These are phyloP conservation scores for Chaetodon trifascialis DNA, from an alignment of 2,113 vertebrate genomes.

Conservation along the genomic window DNA sequence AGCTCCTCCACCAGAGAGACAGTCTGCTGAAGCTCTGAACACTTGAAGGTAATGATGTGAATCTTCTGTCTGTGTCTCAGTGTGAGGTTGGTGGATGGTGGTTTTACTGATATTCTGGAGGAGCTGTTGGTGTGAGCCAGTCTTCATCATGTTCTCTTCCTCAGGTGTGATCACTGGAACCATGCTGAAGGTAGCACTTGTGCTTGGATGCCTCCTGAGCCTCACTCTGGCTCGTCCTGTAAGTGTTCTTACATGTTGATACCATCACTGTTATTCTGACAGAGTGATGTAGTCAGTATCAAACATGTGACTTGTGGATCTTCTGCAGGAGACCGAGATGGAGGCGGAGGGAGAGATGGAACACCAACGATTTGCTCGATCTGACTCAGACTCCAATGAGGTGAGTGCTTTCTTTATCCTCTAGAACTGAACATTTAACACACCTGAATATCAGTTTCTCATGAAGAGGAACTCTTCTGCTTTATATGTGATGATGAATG, in stretches of 20 bases:
- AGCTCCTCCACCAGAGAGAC: background rate
- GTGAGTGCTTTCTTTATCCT: background rate
- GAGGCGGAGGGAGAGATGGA: background rate
- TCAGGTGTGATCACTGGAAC: slow-evolving; percentile 37
- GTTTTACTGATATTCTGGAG: background rate
- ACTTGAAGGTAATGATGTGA: slow-evolving; percentile 33
- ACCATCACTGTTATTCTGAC: background rate
- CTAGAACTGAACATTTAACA: background rate
- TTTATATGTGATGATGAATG: background rate
- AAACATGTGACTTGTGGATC: background rate
- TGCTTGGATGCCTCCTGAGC: too few species aligned
- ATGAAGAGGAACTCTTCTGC: background rate
- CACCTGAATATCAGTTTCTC: background rate
- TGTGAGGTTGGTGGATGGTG: background rate
- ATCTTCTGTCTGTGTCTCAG: background rate
- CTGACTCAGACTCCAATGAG: background rate
- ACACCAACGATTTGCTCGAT: slow-evolving; percentile 1
- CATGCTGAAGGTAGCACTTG: slow-evolving; percentile 70
- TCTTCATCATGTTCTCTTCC: slow-evolving; percentile 3
- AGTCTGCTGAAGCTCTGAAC: slow-evolving; percentile 18
- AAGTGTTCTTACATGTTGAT: too few species aligned
- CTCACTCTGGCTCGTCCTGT: too few species aligned
- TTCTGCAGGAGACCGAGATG: background rate
- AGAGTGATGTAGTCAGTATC: background rate
- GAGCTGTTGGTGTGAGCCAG: background rate